A percentile compares a stretch with the other conserved stretches of the same genome.
phyloP scores from a whole-genome alignment of 1,140 invertebrate genomes.

The Brachionus paranguensis region DNA sequence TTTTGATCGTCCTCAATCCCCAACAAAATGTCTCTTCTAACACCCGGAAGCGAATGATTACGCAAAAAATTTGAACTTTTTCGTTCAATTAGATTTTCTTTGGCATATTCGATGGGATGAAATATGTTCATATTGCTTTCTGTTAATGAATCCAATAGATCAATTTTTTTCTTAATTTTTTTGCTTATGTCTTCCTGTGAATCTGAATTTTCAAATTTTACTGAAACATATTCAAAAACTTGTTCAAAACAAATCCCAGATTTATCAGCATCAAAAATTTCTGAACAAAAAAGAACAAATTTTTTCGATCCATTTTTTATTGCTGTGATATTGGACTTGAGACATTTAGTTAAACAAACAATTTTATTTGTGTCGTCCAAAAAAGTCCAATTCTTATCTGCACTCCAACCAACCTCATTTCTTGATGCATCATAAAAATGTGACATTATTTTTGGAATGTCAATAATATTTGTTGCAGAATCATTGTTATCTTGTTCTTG shows the following conservation, averaged over 20 bases:
- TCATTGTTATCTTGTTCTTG: not conserved
- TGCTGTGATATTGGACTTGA: not conserved
- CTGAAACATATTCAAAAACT: not conserved
- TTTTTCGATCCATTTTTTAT: not conserved
- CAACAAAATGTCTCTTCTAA: not conserved
- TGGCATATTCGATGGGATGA: not conserved
- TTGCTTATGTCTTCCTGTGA: not conserved
- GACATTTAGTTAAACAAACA: not conserved
- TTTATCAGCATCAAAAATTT: not conserved
- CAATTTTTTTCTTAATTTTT: not conserved
- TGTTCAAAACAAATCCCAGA: not conserved
- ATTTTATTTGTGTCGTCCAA: not conserved
- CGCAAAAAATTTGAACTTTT: not conserved
- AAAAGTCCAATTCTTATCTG: not conserved
- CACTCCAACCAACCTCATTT: not conserved
- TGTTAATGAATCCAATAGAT: not conserved
- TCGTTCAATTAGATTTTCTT: not conserved
- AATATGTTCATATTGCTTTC: not conserved
- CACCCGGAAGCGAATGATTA: not conserved
- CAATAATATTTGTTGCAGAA: not conserved
- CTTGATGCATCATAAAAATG: not conserved
- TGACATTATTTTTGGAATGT: not conserved
- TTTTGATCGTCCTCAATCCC: not conserved
- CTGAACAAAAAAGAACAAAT: not conserved
- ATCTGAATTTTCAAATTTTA: not conserved